phyloP scores from a whole-genome alignment of 2,113 vertebrate genomes.

The Phylloscopus whistleri region DNA sequence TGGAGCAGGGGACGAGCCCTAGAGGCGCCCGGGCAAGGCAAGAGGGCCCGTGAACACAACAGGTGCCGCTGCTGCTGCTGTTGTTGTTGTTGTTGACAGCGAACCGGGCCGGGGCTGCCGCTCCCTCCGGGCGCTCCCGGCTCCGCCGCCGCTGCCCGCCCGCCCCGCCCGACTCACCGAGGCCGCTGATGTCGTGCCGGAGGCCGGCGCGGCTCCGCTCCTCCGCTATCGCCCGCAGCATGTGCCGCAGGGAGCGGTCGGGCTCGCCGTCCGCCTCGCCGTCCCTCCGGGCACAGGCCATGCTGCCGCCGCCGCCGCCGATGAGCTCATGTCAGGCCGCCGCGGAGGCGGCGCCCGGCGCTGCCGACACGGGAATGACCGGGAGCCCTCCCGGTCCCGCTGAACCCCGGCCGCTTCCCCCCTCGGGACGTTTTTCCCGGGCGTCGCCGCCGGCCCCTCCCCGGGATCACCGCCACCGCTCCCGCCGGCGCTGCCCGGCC shows the following conservation, averaged over 20 bases:
- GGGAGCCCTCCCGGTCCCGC: neutral
- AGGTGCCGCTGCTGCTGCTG: neutral
- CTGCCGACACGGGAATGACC: neutral
- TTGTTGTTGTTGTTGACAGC: too few species aligned
- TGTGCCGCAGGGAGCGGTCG: conserved; percentile 51
- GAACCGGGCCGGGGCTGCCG: neutral
- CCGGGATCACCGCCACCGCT: rapidly evolving
- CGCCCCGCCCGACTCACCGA: conserved; percentile 20
- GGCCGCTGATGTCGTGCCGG: conserved; percentile 48
- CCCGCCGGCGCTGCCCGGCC: neutral
- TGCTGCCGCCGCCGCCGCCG: neutral
- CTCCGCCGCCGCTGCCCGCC: neutral
- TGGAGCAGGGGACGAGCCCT: neutral
- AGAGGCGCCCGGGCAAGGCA: neutral
- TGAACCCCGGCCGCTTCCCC: neutral
- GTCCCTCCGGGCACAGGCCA: conserved; percentile 33
- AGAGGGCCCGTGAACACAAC: neutral
- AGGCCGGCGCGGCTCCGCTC: conserved; percentile 47
- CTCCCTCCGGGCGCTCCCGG: neutral
- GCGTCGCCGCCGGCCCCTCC: neutral
- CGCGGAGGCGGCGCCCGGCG: neutral
- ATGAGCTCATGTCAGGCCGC: conserved; percentile 51
- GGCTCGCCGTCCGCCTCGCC: conserved; percentile 20
- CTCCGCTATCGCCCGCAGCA: conserved; percentile 57
- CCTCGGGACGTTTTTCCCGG: neutral